Evolutionary conservation across 1,140 invertebrate species (phyloP), one percentile per base, ranked within the genome.

Genomic region (Epicauta chinensis): DNA sequence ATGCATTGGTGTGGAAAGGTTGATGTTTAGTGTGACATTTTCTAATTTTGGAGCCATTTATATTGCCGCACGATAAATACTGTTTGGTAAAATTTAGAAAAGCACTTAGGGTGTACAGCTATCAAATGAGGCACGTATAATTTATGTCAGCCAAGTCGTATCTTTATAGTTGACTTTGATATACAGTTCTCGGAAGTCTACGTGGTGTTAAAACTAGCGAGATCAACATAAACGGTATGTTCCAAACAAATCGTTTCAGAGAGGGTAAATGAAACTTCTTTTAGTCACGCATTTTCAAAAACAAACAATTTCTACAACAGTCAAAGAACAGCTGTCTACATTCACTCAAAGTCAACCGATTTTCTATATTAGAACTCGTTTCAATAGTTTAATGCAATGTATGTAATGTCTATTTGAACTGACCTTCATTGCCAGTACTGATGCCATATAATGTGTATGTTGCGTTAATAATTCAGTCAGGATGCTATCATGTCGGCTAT

Each of bases 381-480:
- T 23, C 4, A 23, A 23, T 23, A 23, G 23, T 23, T n/a, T 23
- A 7, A 23, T 23, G 7, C 23, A 23, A 23, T 23, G 23, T 23
- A 23, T 34, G 10, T 9, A 12, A 34, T 34, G 32, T n/a, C 10
- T 11, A 12, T 34, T 34, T 36, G 32, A 36, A 34, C 16, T 38
- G 54, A 37, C 37, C 57, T 47, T 59, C 36, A 42, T 40, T 40
- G 32, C 38, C 43, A 38, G 35, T 51, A 46, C 48, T 38, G 43
- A 31, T 53, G 44, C 50, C 45, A 46, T 34, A 12, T 60, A 55
- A 58, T 60, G 51, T 53, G 46, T 58, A 49, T 43, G 40, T 13
- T 52, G 34, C 56, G 53, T 61, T 61, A 61, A 61, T 61, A 61
- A 56, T 61, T 61, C 56, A 60, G 46, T 57, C 58, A 56, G 56